Evolutionary conservation across 2,888 invertebrate genomes (phyloP).

Genomic region (Pyrocoelia pectoralis): DNA sequence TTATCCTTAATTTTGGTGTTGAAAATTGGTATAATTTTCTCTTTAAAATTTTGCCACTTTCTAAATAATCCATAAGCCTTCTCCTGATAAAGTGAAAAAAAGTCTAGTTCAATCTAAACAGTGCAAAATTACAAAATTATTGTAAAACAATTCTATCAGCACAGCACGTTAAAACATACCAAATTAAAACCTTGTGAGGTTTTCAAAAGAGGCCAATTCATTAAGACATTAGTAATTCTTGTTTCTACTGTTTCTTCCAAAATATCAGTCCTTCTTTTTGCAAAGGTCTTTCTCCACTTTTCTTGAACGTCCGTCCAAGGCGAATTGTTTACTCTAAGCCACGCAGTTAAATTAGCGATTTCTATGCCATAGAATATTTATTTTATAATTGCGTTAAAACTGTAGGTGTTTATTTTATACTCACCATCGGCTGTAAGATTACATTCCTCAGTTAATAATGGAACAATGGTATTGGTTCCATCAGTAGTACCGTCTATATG

Average conservation of each 20-base stretch:
- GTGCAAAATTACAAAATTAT: not conserved
- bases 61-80: not conserved
- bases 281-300: not conserved
- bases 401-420: too few species aligned
- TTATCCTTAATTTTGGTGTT: not conserved
- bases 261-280: not conserved
- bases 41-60: not conserved
- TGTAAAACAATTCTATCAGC: not conserved
- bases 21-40: not conserved
- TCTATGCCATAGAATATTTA: not conserved
- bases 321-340: not conserved
- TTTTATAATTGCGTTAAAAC: too few species aligned
- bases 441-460: not conserved
- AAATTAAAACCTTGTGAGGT: not conserved
- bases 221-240: not conserved
- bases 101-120: not conserved
- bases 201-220: not conserved
- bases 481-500: not conserved
- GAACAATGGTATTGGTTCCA: not conserved
- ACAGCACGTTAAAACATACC: not conserved
- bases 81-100: not conserved
- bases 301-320: not conserved
- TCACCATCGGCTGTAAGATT: too few species aligned
- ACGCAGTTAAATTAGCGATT: not conserved
- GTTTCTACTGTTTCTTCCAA: too few species aligned